Evolutionary conservation across 2,888 invertebrate genomes (phyloP), one percentile per base, ranked within the genome.

Genomic region (Brenthis ino): DNA sequence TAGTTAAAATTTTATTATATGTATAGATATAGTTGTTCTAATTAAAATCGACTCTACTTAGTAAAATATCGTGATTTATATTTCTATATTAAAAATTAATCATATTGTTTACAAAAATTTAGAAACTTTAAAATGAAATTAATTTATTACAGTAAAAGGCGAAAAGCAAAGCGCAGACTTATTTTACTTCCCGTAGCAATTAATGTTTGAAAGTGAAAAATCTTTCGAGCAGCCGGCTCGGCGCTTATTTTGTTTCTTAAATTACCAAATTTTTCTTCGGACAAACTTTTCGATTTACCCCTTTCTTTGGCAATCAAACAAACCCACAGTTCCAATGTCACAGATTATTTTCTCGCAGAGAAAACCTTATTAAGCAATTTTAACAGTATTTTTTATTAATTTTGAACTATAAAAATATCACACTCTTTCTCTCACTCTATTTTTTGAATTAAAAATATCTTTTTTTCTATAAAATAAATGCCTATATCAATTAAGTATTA

Each of bases 171-270:
- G 85, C 80, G 83, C 83, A 88, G 90, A 89, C 91, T 91, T 90
- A 91, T 91, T 92, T 90, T 87, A 89, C 89, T 92, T 85, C 89
- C 80, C 77, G 81, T 87, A 85, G 84, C 89, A 93, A 92, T 93
- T 92, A 92, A 88, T 82, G 87, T 85, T 75, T 86, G 88, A 87
- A 87, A 92, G 90, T 92, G 92, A 92, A 93, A 93, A 93, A 93
- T 92, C 89, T 89, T 85, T 82, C 81, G 75, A 85, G 78, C 80
- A 79, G 80, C 80, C 81, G 82, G 77, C 81, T 79, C 84, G 83
- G 79, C 83, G 83, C 80, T 89, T 88, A 89, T 85, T 88, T 84
- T 84, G 82, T 86, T 91, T 88, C 86, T 85, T 87, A 86, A 88
- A 89, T 89, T 90, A 86, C 85, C 84, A 84, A 86, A 89, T 92